A percentile compares a stretch with the other conserved stretches of the same genome.
phyloP scores from a whole-genome alignment of 2,113 vertebrate species.

The Podarcis cretensis region DNA sequence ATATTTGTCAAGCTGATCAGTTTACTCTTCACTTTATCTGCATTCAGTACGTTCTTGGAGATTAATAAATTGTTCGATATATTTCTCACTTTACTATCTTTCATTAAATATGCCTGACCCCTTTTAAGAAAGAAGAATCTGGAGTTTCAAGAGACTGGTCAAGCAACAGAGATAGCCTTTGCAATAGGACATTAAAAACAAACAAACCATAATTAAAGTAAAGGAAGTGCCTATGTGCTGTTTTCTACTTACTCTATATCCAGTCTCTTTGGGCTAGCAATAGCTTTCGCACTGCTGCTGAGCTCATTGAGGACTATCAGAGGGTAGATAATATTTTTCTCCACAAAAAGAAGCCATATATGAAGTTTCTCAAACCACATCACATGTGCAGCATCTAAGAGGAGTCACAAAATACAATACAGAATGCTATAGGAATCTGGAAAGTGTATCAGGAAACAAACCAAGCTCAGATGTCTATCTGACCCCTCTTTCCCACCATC shows the following conservation, averaged over 20 bases:
- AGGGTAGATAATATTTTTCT: slow-evolving; percentile 96
- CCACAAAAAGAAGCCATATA: slow-evolving; percentile 95
- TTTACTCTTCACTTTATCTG: slow-evolving; percentile 8
- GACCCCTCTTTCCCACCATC: not conserved
- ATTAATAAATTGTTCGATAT: not conserved
- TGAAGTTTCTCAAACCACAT: slow-evolving; percentile 99
- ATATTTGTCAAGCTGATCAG: slow-evolving; percentile 3
- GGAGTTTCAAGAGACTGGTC: not conserved
- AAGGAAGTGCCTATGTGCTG: not conserved
- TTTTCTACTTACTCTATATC: slow-evolving; percentile 89
- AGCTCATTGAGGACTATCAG: slow-evolving; percentile 97
- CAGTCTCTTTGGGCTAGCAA: slow-evolving; percentile 94
- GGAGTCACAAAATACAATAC: slow-evolving; percentile 17
- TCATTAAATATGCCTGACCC: not conserved
- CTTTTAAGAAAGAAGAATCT: not conserved
- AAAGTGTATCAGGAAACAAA: not conserved
- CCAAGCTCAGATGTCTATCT: not conserved
- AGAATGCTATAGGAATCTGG: not conserved
- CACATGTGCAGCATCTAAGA: slow-evolving; percentile 91
- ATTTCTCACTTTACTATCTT: not conserved
- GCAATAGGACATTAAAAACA: not conserved
- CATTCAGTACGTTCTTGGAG: not conserved
- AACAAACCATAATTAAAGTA: not conserved
- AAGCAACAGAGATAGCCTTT: not conserved
- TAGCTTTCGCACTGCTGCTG: slow-evolving; percentile 92